Evolutionary conservation across 2,797 vertebrate species (phyloP).

Genomic region (Gephyroberyx darwinii): DNA sequence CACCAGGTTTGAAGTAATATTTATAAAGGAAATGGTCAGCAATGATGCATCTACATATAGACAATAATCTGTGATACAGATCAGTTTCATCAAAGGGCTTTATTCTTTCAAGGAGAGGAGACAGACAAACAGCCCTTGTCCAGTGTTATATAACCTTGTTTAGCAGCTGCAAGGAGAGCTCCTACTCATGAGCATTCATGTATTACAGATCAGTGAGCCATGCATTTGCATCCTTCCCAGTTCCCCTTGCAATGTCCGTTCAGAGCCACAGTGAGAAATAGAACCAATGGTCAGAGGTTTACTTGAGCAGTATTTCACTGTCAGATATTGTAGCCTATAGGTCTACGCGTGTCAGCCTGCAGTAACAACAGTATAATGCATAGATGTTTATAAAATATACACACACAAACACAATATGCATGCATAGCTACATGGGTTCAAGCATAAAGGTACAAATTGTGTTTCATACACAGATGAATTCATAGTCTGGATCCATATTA

Average conservation of each 20-base stretch:
- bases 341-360: not conserved
- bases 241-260: conserved; percentile 1
- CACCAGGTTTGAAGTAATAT: not conserved
- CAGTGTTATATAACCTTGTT: conserved; percentile 55
- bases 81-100: not conserved
- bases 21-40: not conserved
- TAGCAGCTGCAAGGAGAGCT: conserved; percentile 34
- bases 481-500: not conserved
- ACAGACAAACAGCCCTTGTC: not conserved
- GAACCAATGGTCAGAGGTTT: not conserved
- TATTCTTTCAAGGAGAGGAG: not conserved
- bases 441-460: not conserved
- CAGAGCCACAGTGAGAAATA: not conserved
- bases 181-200: conserved; percentile 37
- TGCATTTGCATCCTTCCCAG: conserved; percentile 18
- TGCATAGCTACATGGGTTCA: not conserved
- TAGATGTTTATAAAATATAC: not conserved
- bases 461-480: not conserved
- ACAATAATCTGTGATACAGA: not conserved
- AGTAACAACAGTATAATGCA: not conserved
- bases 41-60: not conserved
- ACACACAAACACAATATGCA: not conserved
- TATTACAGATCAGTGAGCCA: conserved; percentile 45
- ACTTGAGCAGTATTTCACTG: not conserved
- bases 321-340: not conserved